These are phyloP conservation scores for Barnardius zonarius DNA, from an alignment of 2,113 vertebrate genomes.

Conservation along the genomic window DNA sequence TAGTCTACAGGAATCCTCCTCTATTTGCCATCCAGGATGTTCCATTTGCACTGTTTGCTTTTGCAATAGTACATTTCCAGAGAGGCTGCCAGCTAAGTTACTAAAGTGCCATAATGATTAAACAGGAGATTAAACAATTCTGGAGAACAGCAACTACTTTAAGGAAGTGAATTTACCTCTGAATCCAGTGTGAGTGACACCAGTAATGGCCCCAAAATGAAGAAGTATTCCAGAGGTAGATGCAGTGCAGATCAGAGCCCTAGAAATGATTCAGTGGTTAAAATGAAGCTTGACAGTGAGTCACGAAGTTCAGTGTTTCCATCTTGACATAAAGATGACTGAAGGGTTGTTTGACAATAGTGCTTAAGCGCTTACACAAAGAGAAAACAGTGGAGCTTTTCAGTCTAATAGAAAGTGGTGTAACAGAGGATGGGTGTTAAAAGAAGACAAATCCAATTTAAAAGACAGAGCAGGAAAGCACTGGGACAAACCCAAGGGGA, in stretches of 20 bases:
- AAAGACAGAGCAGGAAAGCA: background rate
- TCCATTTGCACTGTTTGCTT: slow-evolving; percentile 36
- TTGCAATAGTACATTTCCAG: slow-evolving; percentile 6
- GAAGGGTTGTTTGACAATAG: background rate
- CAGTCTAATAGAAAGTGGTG: background rate
- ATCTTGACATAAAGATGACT: background rate
- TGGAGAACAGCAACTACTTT: background rate
- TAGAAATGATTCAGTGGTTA: background rate
- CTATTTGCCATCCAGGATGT: background rate
- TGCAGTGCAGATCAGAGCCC: background rate
- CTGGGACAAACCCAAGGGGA: background rate
- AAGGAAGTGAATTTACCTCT: background rate
- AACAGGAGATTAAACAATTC: slow-evolving; percentile 4
- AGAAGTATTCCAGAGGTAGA: background rate
- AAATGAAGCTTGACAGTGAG: background rate
- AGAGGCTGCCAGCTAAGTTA: background rate
- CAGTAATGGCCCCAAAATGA: background rate
- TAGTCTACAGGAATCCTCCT: background rate
- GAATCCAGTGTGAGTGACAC: background rate
- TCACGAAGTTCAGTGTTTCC: background rate
- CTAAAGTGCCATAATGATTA: slow-evolving; percentile 17
- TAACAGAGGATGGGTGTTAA: background rate
- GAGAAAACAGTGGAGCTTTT: background rate
- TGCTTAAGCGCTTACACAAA: background rate
- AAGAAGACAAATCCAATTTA: background rate